Base-by-base conservation (phyloP, 2,888 invertebrate genomes). In the Caenorhabditis becei region DNA sequence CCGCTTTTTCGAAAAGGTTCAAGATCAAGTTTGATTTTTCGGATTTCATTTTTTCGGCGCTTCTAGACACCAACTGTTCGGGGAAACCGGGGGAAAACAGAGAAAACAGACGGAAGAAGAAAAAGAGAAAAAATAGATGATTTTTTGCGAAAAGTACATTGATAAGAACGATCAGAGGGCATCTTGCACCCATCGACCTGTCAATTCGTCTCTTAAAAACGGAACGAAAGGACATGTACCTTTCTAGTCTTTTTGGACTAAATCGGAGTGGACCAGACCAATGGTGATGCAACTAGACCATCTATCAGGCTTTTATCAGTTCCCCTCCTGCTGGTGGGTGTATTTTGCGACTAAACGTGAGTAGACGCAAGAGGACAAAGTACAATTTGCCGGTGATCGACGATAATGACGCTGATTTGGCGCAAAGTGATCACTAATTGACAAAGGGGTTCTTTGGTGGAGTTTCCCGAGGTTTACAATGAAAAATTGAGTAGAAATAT, bases 321-420 rank as follows among this genome's bases (percentile, higher is more conserved):
- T 28, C 37, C 2, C 44, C 24, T 44, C 28, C 7, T 1, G 18
- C 54, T 23, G 53, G 28, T 44, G 58, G 51, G 63, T 63, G 72
- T 72, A 72, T 63, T 72, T 72, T 72, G 72, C 63, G 63, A 72
- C 63, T 49, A 65, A 65, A 72, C 72, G 72, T 65, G 72, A 72
- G 65, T 65, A 58, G 63, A 37, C 51, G 59, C 58, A 59, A 16
- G 65, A 74, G 74, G 74, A 66, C 74, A 74, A 74, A 66, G 74
- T 74, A 74, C 74, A 63, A 62, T 61, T 56, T 20, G 44, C 16
- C 20, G 61, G 51, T 53, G 41, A 59, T n/a, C n/a, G 11, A 20
- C 0, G 44, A 23, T 16, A 69, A 26, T 41, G 69, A 67, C 67
- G 37, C 18, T 23, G 53, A 61, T 53, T 59, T 59, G 59, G 59